Evolutionary conservation across 2,888 invertebrate species (phyloP).

Genomic region (Dryobotodes eremita): DNA sequence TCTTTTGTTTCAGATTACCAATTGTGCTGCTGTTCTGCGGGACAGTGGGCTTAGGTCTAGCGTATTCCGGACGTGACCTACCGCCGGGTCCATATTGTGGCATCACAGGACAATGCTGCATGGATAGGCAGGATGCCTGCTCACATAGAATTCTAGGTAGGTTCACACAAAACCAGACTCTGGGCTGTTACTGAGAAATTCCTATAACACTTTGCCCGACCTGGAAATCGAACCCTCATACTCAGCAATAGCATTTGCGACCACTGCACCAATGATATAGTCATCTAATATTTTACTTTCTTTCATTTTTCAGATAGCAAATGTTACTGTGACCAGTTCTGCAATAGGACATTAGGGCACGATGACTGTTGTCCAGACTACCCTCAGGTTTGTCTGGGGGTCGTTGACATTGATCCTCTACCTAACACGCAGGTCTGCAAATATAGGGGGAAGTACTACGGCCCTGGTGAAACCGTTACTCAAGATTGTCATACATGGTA

Average conservation of each 20-base stretch:
- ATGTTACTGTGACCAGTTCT: conserved; percentile 99
- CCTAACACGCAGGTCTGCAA: conserved; percentile 84
- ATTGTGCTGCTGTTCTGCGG: conserved; percentile 67
- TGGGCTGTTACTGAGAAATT: neutral
- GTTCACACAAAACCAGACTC: conserved; percentile 19
- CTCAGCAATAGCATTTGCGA: neutral
- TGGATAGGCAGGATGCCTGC: conserved; percentile 94
- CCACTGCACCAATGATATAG: no score
- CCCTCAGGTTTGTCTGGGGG: conserved; percentile 92
- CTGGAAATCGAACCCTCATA: neutral
- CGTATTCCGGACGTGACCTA: conserved; percentile 85
- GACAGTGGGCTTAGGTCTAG: conserved; percentile 67
- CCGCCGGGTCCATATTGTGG: conserved; percentile 92
- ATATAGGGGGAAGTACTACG: conserved; percentile 89
- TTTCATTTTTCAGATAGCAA: conserved; percentile 91
- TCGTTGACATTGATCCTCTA: conserved; percentile 54
- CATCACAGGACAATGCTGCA: conserved; percentile 92
- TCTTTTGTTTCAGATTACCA: conserved; percentile 75
- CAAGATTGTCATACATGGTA: conserved; percentile 95
- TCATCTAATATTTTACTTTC: no score
- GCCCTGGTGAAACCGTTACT: conserved; percentile 86
- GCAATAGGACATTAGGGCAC: conserved; percentile 93
- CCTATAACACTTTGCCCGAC: neutral
- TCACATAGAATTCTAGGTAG: conserved; percentile 94
- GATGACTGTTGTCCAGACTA: conserved; percentile 99